Evolutionary conservation across 2,888 invertebrate species (phyloP), one percentile per base, ranked within the genome.

Genomic region (Drosophila leonis): DNA sequence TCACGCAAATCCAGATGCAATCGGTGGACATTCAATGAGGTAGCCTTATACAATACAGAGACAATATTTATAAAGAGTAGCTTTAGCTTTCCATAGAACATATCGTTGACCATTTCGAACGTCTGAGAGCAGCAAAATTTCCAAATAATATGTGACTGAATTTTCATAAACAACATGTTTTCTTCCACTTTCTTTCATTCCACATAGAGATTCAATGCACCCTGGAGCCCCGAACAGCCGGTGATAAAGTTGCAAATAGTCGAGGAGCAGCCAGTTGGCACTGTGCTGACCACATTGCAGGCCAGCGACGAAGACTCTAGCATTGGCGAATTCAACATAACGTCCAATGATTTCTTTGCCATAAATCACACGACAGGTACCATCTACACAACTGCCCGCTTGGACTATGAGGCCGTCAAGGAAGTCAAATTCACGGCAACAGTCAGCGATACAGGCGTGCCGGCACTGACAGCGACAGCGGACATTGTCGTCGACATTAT

Each of bases 401-500:
- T 98, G 57, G 98, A 98, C 93, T 98, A 96, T 92, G 98, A 98
- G 91, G 94, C 94, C 81, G 94, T 96, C 0, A 96, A 96, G 80
- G 94, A 94, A 48, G 94, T 97, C 4, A 96, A 96, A 91, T 97
- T 98, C 90, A 96, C 95, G 0, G 95, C 97, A 0, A 94, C 96
- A 2, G 98, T 97, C 0, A 96, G 95, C 81, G 98, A 98, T 92
- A 96, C 96, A 0, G 98, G 98, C 2, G 95, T 97, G 0, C 98
- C 98, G 0, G 96, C 96, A 84, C 93, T 97, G 52, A 96, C 97
- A 5, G 94, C 97, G 0, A 94, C 96, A 0, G 98, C 98, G 0
- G 94, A 95, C 8, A 95, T 98, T 0, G 94, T 94, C 8, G 97
- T 98, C 0, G 95, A 95, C 54, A 94, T 98, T 3, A 94, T 95